phyloP scores from a whole-genome alignment of 2,797 vertebrate species.

The Oreortyx pictus region DNA sequence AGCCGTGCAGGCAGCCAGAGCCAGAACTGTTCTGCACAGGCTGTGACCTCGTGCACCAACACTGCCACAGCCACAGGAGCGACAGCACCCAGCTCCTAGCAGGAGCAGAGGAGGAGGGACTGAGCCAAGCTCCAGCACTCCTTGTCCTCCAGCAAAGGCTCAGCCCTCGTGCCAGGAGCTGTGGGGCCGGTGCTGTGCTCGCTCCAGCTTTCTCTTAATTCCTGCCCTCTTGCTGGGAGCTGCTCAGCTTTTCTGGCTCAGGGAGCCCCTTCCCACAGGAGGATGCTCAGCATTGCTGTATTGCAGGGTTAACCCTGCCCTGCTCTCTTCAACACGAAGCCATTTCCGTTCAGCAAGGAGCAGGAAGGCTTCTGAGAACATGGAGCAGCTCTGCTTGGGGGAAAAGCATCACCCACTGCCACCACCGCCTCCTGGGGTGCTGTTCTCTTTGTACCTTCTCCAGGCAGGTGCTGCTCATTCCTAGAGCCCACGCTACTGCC shows the following conservation, averaged over 20 bases:
- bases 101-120: background rate
- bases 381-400: background rate
- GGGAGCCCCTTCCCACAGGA: background rate
- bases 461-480: background rate
- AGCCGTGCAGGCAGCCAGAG: background rate
- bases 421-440: background rate
- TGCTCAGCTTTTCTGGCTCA: background rate
- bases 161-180: background rate
- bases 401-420: too few relatives aligned
- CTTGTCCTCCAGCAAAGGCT: background rate
- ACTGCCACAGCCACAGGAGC: rapidly evolving
- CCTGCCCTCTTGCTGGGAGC: background rate
- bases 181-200: background rate
- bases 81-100: background rate
- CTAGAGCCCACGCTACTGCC: rapidly evolving
- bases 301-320: background rate
- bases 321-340: background rate
- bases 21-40: background rate
- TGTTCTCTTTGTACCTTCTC: background rate
- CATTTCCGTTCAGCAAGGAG: rapidly evolving
- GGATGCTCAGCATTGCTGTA: background rate
- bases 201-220: background rate
- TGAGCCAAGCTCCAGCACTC: background rate
- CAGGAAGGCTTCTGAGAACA: rapidly evolving
- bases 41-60: background rate